Evolutionary conservation across 2,113 vertebrate species (phyloP).

Genomic region (Microcebus lehilahytsara): DNA sequence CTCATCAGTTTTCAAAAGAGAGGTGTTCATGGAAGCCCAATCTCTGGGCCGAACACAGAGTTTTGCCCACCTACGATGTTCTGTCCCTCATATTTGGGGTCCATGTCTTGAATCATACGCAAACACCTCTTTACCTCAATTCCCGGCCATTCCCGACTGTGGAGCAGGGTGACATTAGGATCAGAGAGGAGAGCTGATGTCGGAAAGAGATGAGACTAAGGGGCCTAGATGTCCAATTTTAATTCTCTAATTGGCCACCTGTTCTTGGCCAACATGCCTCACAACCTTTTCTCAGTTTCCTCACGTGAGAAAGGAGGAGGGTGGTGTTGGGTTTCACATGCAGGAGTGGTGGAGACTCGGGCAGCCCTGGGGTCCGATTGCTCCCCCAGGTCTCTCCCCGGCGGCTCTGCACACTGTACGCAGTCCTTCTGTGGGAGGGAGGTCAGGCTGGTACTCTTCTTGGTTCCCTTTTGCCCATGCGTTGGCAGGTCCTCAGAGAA

Average conservation of each 20-base stretch:
- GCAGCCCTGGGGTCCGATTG: background rate
- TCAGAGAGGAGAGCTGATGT: background rate
- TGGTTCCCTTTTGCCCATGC: conserved; percentile 6
- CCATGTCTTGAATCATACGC: background rate
- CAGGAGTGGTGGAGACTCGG: background rate
- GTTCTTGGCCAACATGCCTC: background rate
- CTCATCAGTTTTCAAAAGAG: background rate
- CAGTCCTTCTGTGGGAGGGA: background rate
- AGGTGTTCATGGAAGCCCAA: background rate
- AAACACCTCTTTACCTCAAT: background rate
- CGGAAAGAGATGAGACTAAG: background rate
- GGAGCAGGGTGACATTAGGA: background rate
- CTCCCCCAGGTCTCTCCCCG: rapidly evolving
- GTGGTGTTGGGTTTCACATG: background rate
- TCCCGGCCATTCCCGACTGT: background rate
- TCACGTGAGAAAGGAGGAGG: background rate
- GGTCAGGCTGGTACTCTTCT: background rate
- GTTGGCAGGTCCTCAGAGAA: conserved; percentile 64
- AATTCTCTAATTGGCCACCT: background rate
- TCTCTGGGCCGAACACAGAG: background rate
- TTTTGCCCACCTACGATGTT: background rate
- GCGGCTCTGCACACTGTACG: background rate
- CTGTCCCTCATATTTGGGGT: background rate
- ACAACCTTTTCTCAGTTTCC: background rate
- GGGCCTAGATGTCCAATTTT: background rate